Percentiles rank a stretch among this genome's conserved stretches.
Evolutionary conservation across 2,888 invertebrate genomes (phyloP).

Genomic region (Cerastoderma edule): DNA sequence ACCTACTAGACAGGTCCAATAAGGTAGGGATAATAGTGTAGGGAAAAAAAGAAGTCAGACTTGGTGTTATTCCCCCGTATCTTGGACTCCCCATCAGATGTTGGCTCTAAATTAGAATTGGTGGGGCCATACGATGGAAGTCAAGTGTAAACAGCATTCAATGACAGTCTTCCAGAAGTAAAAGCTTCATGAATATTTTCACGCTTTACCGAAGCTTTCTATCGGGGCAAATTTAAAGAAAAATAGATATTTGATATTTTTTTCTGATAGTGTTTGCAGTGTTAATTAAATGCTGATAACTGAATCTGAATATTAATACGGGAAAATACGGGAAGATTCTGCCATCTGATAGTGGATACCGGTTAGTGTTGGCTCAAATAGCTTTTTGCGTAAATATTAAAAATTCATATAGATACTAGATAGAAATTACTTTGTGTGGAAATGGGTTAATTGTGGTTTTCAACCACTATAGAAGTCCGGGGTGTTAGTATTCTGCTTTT

Average conservation of each 20-base stretch:
- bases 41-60: too few species aligned
- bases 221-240: conserved; percentile 24
- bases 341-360: not conserved
- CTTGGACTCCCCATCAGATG: too few species aligned
- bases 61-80: too few species aligned
- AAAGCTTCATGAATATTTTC: conserved; percentile 55
- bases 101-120: conserved; percentile 7
- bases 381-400: conserved; percentile 15
- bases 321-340: conserved; percentile 3
- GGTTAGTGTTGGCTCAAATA: too few species aligned
- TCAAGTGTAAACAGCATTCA: conserved; percentile 24
- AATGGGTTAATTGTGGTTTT: not conserved
- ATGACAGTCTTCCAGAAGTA: conserved; percentile 30
- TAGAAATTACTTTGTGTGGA: not conserved
- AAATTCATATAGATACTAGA: conserved; percentile 16
- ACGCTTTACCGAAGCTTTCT: conserved; percentile 23
- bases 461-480: too few species aligned
- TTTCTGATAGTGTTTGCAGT: conserved; percentile 27
- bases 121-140: conserved; percentile 14
- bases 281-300: conserved; percentile 33
- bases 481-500: not conserved
- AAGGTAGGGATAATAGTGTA: too few species aligned
- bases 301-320: conserved; percentile 23
- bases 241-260: conserved; percentile 34
- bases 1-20: too few species aligned